Evolutionary conservation across 2,113 vertebrate species (phyloP).

Genomic region (Ivindomyrus marchei): DNA sequence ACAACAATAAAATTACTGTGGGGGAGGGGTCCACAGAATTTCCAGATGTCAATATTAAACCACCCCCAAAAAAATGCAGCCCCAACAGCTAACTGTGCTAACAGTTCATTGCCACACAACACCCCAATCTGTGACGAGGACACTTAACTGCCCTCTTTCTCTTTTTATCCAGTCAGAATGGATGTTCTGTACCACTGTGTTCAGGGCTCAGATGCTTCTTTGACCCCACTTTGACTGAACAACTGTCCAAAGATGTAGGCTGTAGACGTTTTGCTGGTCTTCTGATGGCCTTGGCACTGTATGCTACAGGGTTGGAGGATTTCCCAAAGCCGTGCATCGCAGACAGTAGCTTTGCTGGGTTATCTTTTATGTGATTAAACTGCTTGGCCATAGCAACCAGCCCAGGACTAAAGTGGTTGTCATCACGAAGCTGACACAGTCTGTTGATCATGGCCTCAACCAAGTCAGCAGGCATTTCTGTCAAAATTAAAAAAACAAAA

Average conservation of each 20-base stretch:
- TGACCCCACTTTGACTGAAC: background rate
- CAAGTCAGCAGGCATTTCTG: background rate
- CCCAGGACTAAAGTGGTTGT: background rate
- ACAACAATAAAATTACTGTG: background rate
- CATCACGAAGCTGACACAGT: background rate
- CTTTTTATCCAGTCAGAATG: background rate
- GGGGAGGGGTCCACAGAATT: background rate
- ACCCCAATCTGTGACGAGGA: background rate
- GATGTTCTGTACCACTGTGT: background rate
- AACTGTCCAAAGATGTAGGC: background rate
- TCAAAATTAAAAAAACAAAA: background rate
- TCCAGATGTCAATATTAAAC: background rate
- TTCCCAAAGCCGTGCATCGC: background rate
- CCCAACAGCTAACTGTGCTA: background rate
- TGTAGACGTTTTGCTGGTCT: background rate
- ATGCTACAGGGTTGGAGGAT: background rate
- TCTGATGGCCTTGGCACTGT: background rate
- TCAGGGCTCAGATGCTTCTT: background rate
- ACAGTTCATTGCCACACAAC: background rate
- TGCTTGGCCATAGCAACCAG: background rate
- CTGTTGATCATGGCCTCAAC: background rate
- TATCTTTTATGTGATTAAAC: background rate
- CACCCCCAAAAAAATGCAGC: background rate
- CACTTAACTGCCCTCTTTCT: background rate
- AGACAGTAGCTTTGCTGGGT: background rate